phyloP scores from a whole-genome alignment of 2,888 invertebrate genomes.

The Ennomos fuscantarius region DNA sequence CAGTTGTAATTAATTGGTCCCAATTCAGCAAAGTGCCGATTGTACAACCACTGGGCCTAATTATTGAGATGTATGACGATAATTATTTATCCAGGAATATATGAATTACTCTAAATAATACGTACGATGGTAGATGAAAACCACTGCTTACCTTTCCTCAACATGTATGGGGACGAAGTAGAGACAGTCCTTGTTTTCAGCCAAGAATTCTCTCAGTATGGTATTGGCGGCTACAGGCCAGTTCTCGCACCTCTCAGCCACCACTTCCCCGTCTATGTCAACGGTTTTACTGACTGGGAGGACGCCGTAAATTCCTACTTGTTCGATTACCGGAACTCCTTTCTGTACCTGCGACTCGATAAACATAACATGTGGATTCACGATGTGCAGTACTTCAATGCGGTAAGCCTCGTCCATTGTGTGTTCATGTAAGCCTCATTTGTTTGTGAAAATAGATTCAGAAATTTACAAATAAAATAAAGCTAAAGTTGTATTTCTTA shows the following conservation, averaged over 20 bases:
- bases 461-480: too few relatives aligned
- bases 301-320: slow-evolving; percentile 23
- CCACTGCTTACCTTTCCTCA: slow-evolving; percentile 11
- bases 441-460: not conserved
- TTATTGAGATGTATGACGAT: too few relatives aligned
- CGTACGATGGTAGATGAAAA: too few relatives aligned
- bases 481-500: too few relatives aligned
- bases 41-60: too few relatives aligned
- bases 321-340: slow-evolving; percentile 10
- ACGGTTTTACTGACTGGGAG: slow-evolving; percentile 19
- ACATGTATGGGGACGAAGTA: slow-evolving; percentile 18
- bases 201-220: slow-evolving; percentile 11
- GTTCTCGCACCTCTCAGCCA: slow-evolving; percentile 12
- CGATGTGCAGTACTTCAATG: slow-evolving; percentile 18
- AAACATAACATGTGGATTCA: slow-evolving; percentile 22
- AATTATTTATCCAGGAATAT: too few relatives aligned
- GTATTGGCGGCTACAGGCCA: slow-evolving; percentile 14
- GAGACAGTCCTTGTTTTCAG: slow-evolving; percentile 3
- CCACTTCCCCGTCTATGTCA: slow-evolving; percentile 18
- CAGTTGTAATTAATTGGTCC: too few relatives aligned
- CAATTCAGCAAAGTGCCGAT: too few relatives aligned
- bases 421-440: slow-evolving; percentile 4
- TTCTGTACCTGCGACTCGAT: slow-evolving; percentile 7
- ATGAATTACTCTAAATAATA: too few relatives aligned
- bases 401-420: slow-evolving; percentile 22